Percentiles rank a stretch among this genome's conserved stretches.
Evolutionary conservation across 2,113 vertebrate genomes (phyloP).

Genomic region (Turnix velox): DNA sequence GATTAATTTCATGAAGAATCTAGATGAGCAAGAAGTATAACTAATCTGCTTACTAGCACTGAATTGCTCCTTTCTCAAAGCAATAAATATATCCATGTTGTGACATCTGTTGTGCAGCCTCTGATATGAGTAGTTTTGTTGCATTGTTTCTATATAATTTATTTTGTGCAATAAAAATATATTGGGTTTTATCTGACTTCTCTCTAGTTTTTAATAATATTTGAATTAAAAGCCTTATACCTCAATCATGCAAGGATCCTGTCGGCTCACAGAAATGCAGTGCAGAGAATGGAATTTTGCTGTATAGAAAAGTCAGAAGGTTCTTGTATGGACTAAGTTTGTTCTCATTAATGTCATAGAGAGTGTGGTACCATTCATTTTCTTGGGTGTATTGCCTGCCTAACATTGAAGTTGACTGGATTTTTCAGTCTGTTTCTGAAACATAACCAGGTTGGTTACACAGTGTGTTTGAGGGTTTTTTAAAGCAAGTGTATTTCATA

Average conservation of each 20-base stretch:
- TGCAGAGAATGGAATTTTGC: neutral
- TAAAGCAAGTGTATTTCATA: neutral
- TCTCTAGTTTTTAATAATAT: slow-evolving; percentile 19
- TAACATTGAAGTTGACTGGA: neutral
- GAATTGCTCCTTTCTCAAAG: slow-evolving; percentile 71
- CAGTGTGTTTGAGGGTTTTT: neutral
- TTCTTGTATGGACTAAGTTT: neutral
- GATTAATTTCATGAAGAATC: slow-evolving; percentile 54
- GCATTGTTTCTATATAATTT: slow-evolving; percentile 73
- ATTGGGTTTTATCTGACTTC: slow-evolving; percentile 58
- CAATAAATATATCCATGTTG: slow-evolving; percentile 72
- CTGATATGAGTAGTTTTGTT: slow-evolving; percentile 59
- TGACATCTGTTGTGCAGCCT: slow-evolving; percentile 64
- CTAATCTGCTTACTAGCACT: slow-evolving; percentile 68
- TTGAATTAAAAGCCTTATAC: neutral
- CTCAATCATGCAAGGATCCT: neutral
- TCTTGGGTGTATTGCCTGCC: neutral
- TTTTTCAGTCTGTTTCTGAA: neutral
- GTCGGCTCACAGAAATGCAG: neutral
- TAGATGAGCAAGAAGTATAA: slow-evolving; percentile 64
- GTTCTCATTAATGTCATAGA: neutral
- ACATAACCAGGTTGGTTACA: neutral
- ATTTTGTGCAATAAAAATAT: slow-evolving; percentile 72
- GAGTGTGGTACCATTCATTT: neutral
- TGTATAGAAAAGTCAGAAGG: neutral